Evolutionary conservation across 2,113 vertebrate genomes (phyloP).

Genomic region (Thamnophis sirtalis): DNA sequence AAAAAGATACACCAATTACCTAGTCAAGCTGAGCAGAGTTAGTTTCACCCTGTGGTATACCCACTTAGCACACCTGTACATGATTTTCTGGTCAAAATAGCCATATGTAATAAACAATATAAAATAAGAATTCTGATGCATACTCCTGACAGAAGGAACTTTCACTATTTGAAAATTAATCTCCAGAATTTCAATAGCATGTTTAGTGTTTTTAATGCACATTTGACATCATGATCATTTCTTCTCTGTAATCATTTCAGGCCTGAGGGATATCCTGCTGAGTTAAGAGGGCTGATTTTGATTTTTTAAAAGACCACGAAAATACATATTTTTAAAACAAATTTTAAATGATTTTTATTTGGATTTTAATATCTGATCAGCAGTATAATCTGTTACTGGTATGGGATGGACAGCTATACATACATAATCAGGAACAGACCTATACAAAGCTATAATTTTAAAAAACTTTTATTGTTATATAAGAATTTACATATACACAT

Average conservation of each 20-base stretch:
- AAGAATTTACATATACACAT: background rate
- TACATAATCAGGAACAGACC: background rate
- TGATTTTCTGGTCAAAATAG: background rate
- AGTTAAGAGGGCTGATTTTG: background rate
- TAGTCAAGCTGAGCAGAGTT: background rate
- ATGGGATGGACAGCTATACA: background rate
- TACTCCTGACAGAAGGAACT: background rate
- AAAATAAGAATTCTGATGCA: background rate
- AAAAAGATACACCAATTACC: background rate
- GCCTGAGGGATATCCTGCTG: background rate
- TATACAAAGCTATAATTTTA: background rate
- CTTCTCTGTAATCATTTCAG: background rate
- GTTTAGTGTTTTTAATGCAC: background rate
- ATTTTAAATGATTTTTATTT: background rate
- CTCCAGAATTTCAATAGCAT: background rate
- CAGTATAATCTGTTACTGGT: background rate
- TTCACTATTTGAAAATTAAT: background rate
- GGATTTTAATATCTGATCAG: background rate
- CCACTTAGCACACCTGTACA: background rate
- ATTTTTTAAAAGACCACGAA: background rate
- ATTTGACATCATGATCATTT: background rate
- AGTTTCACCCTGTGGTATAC: background rate
- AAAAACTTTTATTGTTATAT: background rate
- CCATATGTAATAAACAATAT: background rate
- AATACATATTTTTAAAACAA: background rate